These are phyloP conservation scores for Eumeta japonica DNA, from an alignment of 1,140 invertebrate genomes.

Conservation along the genomic window DNA sequence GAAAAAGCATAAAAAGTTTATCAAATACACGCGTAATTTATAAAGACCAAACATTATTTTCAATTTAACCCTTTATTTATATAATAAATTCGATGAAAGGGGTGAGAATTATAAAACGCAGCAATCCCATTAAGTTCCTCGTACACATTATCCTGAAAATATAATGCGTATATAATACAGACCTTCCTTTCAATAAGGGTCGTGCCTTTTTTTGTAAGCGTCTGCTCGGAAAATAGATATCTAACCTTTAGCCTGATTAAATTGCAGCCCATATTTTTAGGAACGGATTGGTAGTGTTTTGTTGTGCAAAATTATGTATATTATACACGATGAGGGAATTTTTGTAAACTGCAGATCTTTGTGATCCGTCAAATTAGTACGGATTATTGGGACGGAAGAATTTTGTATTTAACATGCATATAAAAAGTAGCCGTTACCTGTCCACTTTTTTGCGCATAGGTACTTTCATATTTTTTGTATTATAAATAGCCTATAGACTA, in stretches of 20 bases:
- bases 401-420: too few species aligned
- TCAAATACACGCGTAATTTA: too few species aligned
- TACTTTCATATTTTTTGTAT: too few species aligned
- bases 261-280: constrained; percentile 40
- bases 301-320: constrained; percentile 10
- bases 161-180: constrained; percentile 42
- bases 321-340: constrained; percentile 2
- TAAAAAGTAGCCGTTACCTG: too few species aligned
- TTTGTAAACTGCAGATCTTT: constrained; percentile 3
- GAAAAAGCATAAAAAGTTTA: too few species aligned
- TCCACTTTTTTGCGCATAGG: too few species aligned
- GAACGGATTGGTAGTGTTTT: too few species aligned
- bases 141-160: constrained; percentile 22
- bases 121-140: constrained; percentile 21
- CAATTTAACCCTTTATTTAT: too few species aligned
- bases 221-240: constrained; percentile 38
- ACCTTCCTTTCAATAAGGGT: constrained; percentile 35
- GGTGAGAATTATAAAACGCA: constrained; percentile 18
- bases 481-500: too few species aligned
- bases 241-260: constrained; percentile 39
- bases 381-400: background rate
- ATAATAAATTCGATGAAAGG: background rate
- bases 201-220: constrained; percentile 24
- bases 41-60: too few species aligned
- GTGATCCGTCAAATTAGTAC: background rate